A percentile compares a stretch with the other conserved stretches of the same genome.
Evolutionary conservation across 2,888 invertebrate species (phyloP).

Genomic region (Acanthosoma haemorrhoidale): DNA sequence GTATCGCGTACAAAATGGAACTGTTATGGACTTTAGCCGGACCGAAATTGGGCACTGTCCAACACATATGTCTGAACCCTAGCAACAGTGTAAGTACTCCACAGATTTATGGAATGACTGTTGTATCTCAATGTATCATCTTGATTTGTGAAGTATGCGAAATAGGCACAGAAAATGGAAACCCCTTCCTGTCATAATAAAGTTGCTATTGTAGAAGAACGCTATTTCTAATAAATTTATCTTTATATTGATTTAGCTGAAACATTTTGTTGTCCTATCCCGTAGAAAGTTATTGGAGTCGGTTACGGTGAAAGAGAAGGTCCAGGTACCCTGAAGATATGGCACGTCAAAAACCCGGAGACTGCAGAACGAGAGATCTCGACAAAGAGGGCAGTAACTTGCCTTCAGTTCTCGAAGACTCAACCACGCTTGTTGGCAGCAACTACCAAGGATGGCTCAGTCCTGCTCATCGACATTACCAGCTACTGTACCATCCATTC

Average conservation of each 20-base stretch:
- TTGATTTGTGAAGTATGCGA: too few species aligned
- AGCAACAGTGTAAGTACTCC: neutral
- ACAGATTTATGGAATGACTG: too few species aligned
- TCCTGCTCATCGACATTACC: constrained; percentile 33
- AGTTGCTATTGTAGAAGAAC: too few species aligned
- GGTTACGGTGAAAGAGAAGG: constrained; percentile 33
- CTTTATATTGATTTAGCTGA: neutral
- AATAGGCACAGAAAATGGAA: too few species aligned
- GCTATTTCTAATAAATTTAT: too few species aligned
- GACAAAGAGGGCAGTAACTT: constrained; percentile 28
- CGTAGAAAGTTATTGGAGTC: constrained; percentile 31
- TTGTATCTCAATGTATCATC: too few species aligned
- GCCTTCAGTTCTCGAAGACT: constrained; percentile 27
- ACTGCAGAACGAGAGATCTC: constrained; percentile 26
- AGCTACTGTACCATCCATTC: neutral
- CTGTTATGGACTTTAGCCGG: neutral
- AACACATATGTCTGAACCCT: neutral
- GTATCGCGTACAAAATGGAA: constrained; percentile 5
- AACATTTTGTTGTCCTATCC: neutral
- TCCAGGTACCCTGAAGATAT: constrained; percentile 18
- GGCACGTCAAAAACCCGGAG: constrained; percentile 35
- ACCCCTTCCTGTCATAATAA: too few species aligned
- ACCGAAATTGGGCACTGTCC: neutral
- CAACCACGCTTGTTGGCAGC: constrained; percentile 29
- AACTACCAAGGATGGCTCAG: constrained; percentile 29